These are phyloP conservation scores for Pontoporia blainvillei DNA, from an alignment of 2,113 vertebrate species.

Conservation along the genomic window DNA sequence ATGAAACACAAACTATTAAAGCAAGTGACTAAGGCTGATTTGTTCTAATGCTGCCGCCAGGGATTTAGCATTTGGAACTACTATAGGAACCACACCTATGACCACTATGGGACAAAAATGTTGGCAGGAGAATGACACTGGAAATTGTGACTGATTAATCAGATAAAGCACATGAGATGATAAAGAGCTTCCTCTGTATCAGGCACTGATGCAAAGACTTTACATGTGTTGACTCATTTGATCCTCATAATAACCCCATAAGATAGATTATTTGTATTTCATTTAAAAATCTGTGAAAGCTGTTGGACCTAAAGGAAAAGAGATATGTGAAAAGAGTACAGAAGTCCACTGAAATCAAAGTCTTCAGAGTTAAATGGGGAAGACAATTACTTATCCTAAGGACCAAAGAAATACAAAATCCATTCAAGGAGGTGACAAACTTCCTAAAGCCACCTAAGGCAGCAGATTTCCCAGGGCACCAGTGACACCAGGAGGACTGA, in stretches of 20 bases:
- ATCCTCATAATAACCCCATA: background rate
- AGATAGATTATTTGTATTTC: background rate
- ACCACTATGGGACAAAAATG: background rate
- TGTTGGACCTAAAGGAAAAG: background rate
- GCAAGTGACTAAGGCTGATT: background rate
- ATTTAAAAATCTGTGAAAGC: background rate
- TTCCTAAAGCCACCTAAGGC: background rate
- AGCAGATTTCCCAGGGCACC: background rate
- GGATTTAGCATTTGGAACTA: background rate
- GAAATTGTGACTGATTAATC: background rate
- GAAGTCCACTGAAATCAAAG: background rate
- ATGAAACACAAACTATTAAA: background rate
- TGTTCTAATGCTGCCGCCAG: background rate
- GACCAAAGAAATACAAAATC: background rate
- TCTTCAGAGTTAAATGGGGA: background rate
- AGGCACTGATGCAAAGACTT: background rate
- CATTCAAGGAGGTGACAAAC: background rate
- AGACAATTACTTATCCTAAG: background rate
- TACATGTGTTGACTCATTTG: background rate
- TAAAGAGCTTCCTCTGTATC: background rate
- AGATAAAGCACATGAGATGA: background rate
- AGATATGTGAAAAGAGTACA: background rate
- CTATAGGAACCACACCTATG: background rate
- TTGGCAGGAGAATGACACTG: background rate
- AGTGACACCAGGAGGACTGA: background rate